Conservation (phyloP, 2,797 vertebrate species). For the Leptoclinus maculatus region DNA sequence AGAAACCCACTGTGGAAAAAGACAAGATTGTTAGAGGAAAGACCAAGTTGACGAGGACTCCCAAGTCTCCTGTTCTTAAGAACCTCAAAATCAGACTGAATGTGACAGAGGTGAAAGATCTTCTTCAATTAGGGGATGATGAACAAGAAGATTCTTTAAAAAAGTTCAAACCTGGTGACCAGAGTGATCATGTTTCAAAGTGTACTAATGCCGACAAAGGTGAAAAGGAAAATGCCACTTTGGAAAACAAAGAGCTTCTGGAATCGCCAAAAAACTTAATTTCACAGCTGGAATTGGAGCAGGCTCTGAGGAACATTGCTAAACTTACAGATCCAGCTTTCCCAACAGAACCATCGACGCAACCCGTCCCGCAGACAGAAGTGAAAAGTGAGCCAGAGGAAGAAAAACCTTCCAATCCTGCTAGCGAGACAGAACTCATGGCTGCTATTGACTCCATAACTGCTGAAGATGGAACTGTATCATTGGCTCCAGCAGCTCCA, state of each 20-base stretch:
- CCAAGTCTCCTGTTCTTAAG: conserved; percentile 89
- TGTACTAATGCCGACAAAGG: conserved; percentile 74
- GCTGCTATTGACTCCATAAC: conserved; percentile 98
- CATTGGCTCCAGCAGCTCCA: conserved; percentile 74
- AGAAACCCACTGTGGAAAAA: conserved; percentile 78
- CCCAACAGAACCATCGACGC: conserved; percentile 71
- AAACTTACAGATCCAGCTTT: conserved; percentile 92
- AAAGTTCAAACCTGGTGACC: conserved; percentile 78
- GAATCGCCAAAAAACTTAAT: conserved; percentile 85
- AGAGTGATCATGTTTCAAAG: conserved; percentile 77
- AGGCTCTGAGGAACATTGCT: conserved; percentile 95
- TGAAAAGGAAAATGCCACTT: conserved; percentile 78
- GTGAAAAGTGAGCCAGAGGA: conserved; percentile 83
- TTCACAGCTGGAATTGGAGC: conserved; percentile 91
- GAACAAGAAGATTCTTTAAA: conserved; percentile 81
- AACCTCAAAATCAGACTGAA: conserved; percentile 88
- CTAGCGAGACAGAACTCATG: conserved; percentile 95
- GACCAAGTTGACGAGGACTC: conserved; percentile 82
- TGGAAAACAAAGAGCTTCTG: conserved; percentile 75
- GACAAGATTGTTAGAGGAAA: conserved; percentile 77
- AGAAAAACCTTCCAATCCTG: conserved; percentile 91
- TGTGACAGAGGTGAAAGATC: conserved; percentile 87
- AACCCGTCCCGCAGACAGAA: conserved; percentile 65
- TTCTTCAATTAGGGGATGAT: conserved; percentile 83
- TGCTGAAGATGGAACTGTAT: conserved; percentile 83